A percentile compares a stretch with the other conserved stretches of the same genome.
Conservation (phyloP, 2,797 vertebrate genomes). For the Eulemur coronatus region DNA sequence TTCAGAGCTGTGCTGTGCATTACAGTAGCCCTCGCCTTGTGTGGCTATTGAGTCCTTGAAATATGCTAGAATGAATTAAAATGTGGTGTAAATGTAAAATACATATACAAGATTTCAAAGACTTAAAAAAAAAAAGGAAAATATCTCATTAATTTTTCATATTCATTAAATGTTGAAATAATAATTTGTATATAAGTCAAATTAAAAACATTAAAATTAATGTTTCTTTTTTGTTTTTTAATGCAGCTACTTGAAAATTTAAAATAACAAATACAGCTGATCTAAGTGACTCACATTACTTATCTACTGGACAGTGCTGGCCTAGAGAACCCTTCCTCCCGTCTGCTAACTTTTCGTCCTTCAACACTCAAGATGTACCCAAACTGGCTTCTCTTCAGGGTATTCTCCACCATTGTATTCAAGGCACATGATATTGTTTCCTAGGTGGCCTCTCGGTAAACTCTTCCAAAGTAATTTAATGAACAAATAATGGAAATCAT, state of each 20-base stretch:
- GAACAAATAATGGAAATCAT: constrained; percentile 47
- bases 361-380: background rate
- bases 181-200: background rate
- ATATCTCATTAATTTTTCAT: background rate
- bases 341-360: background rate
- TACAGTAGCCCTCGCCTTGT: background rate
- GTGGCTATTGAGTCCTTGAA: background rate
- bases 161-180: constrained; percentile 32
- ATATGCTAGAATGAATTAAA: background rate
- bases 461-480: constrained; percentile 44
- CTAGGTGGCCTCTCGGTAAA: background rate
- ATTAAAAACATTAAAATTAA: constrained; percentile 25
- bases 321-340: background rate
- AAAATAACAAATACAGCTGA: background rate
- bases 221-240: background rate
- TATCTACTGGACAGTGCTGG: background rate
- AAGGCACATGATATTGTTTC: background rate
- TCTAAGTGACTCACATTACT: background rate
- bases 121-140: background rate
- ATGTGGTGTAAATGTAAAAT: constrained; percentile 1
- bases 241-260: background rate
- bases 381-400: background rate
- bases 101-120: background rate
- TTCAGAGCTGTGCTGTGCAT: background rate
- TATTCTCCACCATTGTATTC: background rate